phyloP scores from a whole-genome alignment of 2,888 invertebrate genomes.

The Cheilosia grossa region DNA sequence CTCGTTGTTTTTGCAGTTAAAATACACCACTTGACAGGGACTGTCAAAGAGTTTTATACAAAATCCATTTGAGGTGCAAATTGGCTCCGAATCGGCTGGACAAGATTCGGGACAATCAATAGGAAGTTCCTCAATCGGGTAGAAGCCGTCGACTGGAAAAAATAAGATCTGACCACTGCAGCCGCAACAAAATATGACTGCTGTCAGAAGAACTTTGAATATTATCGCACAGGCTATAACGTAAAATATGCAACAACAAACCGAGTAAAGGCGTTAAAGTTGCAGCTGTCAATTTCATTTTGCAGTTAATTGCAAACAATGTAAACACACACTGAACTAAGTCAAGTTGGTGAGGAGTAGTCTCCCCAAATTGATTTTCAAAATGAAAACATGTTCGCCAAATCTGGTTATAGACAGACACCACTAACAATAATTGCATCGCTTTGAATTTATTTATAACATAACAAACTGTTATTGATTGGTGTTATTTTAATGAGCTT shows the following conservation, averaged over 20 bases:
- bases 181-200: neutral
- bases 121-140: neutral
- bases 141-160: neutral
- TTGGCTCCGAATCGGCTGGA: slow-evolving; percentile 2
- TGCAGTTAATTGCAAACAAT: neutral
- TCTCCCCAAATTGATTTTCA: neutral
- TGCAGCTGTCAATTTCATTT: slow-evolving; percentile 11
- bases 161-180: slow-evolving; percentile 6
- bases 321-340: slow-evolving; percentile 7
- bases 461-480: neutral
- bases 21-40: slow-evolving; percentile 33
- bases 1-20: slow-evolving; percentile 40
- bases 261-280: neutral
- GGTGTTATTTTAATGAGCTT: neutral
- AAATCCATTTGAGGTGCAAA: slow-evolving; percentile 60
- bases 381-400: neutral
- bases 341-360: neutral
- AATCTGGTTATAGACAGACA: slow-evolving; percentile 14
- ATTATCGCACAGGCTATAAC: neutral
- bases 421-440: no score
- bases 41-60: slow-evolving; percentile 57
- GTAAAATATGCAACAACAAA: neutral
- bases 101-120: slow-evolving; percentile 39
- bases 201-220: neutral
- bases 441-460: neutral